Evolutionary conservation across 2,888 invertebrate species (phyloP), one percentile per base, ranked within the genome.

Genomic region (Apamea crenata): DNA sequence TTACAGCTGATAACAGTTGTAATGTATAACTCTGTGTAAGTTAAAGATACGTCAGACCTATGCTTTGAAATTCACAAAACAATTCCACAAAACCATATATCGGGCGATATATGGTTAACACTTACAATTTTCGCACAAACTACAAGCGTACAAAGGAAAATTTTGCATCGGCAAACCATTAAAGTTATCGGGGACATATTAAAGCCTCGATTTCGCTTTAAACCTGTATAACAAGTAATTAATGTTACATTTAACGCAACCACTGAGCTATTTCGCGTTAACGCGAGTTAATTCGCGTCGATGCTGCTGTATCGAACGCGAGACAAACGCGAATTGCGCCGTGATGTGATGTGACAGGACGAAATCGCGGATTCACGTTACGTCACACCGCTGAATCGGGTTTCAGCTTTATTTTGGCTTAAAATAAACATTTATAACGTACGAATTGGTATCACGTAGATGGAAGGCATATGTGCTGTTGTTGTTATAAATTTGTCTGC

Each of bases 211-310:
- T 85, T 40, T 80, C 80, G 81, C 80, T 82, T 83, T 83, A 84
- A 84, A 82, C 82, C 77, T 82, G 70, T 88, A 83, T 79, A 86
- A 85, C 86, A 86, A 81, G 85, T 89, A 89, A 91, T 91, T 88
- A 87, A 88, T 90, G 89, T 81, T 82, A 87, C 86, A 88, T 86
- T 87, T 82, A 78, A 84, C 84, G 82, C 77, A 67, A 76, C 78
- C 78, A 80, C 76, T 88, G 86, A 88, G 83, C 88, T 83, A 86
- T 81, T 83, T 81, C 76, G 74, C 67, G 82, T 83, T 81, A 82
- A 83, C 80, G 84, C 80, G 79, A 83, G 82, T 89, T 88, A 91
- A 91, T 89, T 88, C 84, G 82, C 80, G 50, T 76, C 77, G 74
- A 70, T 68, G 67, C 73, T 73, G 59, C 63, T 72, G 65, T 74